Evolutionary conservation across 2,113 vertebrate genomes (phyloP), one percentile per base, ranked within the genome.

Genomic region (Peromyscus polionotus): DNA sequence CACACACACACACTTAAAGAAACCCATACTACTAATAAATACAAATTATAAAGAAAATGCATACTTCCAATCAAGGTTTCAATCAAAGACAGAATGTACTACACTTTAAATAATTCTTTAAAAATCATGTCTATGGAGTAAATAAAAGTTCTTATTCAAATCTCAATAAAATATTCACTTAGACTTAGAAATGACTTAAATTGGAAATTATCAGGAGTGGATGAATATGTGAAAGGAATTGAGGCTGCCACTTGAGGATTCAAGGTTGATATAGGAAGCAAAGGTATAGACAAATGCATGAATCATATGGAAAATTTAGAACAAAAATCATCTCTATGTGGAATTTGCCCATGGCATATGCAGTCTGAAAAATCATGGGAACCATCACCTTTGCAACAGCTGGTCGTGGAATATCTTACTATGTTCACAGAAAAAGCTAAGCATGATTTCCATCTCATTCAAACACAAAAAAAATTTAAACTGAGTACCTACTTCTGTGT

Each of bases 191-290:
- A 45, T 28, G 28, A 28, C 70, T 86, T 92, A 72, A 59, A 57
- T 4, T 92, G n/a, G 28, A 81, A 87, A 54, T 45, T 12, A 2
- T 81, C 24, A 70, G 48, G 16, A n/a, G 59, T 33, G 2, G 28
- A 9, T 10, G 5, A 39, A 7, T 7, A 24, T 11, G 4, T 45
- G 24, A 10, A 2, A 3, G 14, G 39, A 11, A 4, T 2, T 33
- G 4, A 33, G 28, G 26, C 14, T 26, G n/a, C 54, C 36, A 1
- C 11, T 1, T 39, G 11, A 24, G 80, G 36, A 61, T 14, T 39
- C 20, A 61, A 26, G 11, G 20, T 7, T 39, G 36, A 7, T 11
- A 14, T 10, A 17, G 3, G 22, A 19, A 73, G 63, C 12, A 45
- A 73, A 63, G 54, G 12, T 14, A 2, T 16, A 65, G 83, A 85